phyloP scores from a whole-genome alignment of 2,888 invertebrate species.

The Halocaridina rubra region DNA sequence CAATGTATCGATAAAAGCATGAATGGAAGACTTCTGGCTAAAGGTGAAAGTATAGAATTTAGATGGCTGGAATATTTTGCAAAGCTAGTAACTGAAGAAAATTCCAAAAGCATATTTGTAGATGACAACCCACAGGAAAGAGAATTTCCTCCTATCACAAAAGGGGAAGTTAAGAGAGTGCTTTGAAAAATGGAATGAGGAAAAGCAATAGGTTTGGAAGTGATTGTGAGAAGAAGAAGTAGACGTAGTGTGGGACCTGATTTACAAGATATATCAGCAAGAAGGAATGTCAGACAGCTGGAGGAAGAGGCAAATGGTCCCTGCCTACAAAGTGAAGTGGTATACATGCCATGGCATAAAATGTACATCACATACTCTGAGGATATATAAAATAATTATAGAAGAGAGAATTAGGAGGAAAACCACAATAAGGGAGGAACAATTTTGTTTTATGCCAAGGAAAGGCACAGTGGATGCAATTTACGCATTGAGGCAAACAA shows the following conservation, averaged over 20 bases:
- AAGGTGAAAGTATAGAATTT: too few relatives aligned
- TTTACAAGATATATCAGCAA: not conserved
- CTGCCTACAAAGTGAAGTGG: not conserved
- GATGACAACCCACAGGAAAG: too few relatives aligned
- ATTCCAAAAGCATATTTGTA: too few relatives aligned
- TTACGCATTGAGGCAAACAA: not conserved
- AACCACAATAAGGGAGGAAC: not conserved
- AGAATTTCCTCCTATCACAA: too few relatives aligned
- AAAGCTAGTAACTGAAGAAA: too few relatives aligned
- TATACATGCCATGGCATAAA: too few relatives aligned
- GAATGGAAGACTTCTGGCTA: too few relatives aligned
- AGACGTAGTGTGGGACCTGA: not conserved
- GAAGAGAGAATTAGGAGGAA: not conserved
- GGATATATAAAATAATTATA: not conserved
- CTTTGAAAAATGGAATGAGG: not conserved
- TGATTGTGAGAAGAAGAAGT: not conserved
- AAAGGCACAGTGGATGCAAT: too few relatives aligned
- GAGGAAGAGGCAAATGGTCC: not conserved
- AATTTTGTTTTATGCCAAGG: not conserved
- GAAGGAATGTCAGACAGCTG: not conserved
- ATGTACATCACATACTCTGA: not conserved
- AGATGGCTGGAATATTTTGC: too few relatives aligned
- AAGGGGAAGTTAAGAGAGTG: too few relatives aligned
- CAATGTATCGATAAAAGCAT: too few relatives aligned
- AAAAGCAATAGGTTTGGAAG: not conserved